Evolutionary conservation across 1,140 invertebrate genomes (phyloP).

Genomic region (Lucilia cuprina): DNA sequence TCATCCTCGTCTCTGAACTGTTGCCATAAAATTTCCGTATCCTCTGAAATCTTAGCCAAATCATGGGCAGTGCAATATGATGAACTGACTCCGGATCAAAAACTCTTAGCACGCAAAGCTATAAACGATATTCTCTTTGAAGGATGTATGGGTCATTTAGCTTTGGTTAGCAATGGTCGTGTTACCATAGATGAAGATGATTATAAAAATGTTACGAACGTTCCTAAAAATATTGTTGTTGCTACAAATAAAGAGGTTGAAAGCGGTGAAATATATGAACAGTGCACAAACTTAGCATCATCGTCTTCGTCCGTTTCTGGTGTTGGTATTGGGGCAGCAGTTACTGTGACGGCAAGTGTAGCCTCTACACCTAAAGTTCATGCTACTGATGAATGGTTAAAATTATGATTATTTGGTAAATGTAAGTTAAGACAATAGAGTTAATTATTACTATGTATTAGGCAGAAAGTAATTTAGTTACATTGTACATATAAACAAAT

Average conservation of each 20-base stretch:
- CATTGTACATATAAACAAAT: no score
- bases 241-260: neutral
- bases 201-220: neutral
- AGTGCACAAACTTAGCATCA: neutral
- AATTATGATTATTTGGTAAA: neutral
- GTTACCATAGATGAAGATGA: neutral
- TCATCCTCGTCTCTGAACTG: neutral
- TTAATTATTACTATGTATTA: neutral
- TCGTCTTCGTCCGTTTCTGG: neutral
- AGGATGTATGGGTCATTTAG: slow-evolving; percentile 57
- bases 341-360: neutral
- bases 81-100: slow-evolving; percentile 51
- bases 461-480: neutral
- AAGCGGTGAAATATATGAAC: slow-evolving; percentile 16
- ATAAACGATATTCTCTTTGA: slow-evolving; percentile 58
- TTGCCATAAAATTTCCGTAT: slow-evolving; percentile 44
- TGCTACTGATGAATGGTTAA: neutral
- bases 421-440: neutral
- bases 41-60: slow-evolving; percentile 51
- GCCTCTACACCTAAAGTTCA: neutral
- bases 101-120: slow-evolving; percentile 55
- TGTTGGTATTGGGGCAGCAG: no score
- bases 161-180: neutral
- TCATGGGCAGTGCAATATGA: slow-evolving; percentile 59
- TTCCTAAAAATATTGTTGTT: neutral